A percentile compares a stretch with the other conserved stretches of the same genome.
These are phyloP conservation scores for Laupala kohalensis DNA, from an alignment of 1,140 invertebrate genomes.

Conservation along the genomic window DNA sequence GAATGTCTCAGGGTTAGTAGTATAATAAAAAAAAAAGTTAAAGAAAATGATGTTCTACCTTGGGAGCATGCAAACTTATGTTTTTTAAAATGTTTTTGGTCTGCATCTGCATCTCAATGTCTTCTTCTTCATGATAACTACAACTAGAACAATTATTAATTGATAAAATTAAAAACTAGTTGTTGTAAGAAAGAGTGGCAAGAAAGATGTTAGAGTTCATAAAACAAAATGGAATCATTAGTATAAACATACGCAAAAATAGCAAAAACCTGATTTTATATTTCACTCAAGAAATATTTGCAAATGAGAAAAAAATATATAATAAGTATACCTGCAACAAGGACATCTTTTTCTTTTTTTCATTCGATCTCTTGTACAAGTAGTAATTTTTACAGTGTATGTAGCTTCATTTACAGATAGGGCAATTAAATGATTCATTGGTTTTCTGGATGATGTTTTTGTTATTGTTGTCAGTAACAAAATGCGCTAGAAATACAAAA, in stretches of 20 bases:
- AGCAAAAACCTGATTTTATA: no score
- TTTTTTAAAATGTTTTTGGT: slow-evolving; percentile 13
- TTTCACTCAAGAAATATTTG: no score
- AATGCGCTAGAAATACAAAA: background rate
- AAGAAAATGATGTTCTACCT: slow-evolving; percentile 11
- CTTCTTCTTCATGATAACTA: background rate
- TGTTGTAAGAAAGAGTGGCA: no score
- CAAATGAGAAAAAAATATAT: no score
- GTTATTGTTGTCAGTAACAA: background rate
- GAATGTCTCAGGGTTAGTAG: no score
- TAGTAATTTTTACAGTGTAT: background rate
- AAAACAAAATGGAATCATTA: no score
- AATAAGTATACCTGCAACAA: background rate
- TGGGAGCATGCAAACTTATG: slow-evolving; percentile 20
- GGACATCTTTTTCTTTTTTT: background rate
- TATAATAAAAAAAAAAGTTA: background rate
- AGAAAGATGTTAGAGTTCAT: no score
- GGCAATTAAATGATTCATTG: background rate
- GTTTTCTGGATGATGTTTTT: background rate
- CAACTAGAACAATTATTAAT: background rate
- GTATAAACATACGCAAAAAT: no score
- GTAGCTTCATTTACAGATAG: background rate
- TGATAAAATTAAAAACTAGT: no score
- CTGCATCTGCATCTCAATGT: background rate
- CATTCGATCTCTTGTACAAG: background rate